A percentile compares a stretch with the other conserved stretches of the same genome.
These are phyloP conservation scores for Horisme vitalbata DNA, from an alignment of 2,888 invertebrate genomes.

Conservation along the genomic window DNA sequence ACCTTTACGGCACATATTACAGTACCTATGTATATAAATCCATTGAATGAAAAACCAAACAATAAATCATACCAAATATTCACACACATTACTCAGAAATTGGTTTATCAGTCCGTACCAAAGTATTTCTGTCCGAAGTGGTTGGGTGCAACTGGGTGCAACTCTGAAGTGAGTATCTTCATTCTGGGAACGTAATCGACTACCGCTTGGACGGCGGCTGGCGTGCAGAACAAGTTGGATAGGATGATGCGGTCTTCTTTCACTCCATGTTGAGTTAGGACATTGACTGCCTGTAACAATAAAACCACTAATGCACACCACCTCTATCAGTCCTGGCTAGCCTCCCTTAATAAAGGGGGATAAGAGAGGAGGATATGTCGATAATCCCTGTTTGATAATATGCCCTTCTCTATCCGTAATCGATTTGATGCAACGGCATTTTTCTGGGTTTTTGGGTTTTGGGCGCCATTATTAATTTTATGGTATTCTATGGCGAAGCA, in stretches of 20 bases:
- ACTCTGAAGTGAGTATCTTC: slow-evolving; percentile 97
- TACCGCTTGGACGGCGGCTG: slow-evolving; percentile 92
- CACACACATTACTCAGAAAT: neutral
- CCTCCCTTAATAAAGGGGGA: no score
- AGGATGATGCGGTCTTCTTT: slow-evolving; percentile 96
- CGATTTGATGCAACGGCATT: no score
- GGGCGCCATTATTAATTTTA: no score
- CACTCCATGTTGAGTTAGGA: slow-evolving; percentile 96
- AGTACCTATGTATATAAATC: slow-evolving; percentile 1
- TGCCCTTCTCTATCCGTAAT: no score
- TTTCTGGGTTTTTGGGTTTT: no score
- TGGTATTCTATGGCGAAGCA: no score
- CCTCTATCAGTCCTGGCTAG: no score
- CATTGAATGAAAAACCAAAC: neutral
- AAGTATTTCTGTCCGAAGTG: slow-evolving; percentile 99
- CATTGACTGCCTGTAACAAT: slow-evolving; percentile 92
- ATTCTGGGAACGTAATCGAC: slow-evolving; percentile 93
- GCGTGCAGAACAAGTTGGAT: slow-evolving; percentile 99
- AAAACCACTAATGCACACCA: no score
- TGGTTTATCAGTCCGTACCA: slow-evolving; percentile 8
- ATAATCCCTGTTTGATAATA: no score
- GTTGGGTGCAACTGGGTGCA: slow-evolving; percentile 97
- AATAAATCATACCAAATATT: neutral
- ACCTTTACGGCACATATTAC: no score
- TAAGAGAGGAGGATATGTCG: no score